Evolutionary conservation across 2,888 invertebrate species (phyloP).

Genomic region (Ophonus ardosiacus): DNA sequence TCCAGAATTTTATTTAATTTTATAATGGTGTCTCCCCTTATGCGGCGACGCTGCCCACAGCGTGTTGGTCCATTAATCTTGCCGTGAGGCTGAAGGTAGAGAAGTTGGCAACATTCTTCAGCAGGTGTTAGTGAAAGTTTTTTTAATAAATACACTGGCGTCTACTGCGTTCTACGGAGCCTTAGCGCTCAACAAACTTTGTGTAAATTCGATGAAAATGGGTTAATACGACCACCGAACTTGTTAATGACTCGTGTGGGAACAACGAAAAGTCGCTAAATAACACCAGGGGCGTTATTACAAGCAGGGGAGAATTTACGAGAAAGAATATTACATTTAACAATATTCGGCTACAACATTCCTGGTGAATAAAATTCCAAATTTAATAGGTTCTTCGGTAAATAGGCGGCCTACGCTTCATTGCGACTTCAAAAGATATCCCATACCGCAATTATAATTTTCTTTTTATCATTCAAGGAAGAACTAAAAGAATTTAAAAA

Average conservation of each 20-base stretch:
- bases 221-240: conserved; percentile 47
- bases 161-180: background rate
- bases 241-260: conserved; percentile 42
- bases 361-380: no score
- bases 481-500: no score
- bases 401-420: no score
- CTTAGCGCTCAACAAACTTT: conserved; percentile 16
- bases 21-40: background rate
- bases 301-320: no score
- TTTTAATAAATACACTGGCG: conserved; percentile 62
- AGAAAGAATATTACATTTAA: no score
- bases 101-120: conserved; percentile 52
- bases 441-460: no score
- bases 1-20: background rate
- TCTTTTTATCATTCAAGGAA: no score
- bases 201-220: conserved; percentile 50
- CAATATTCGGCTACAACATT: no score
- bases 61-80: conserved; percentile 40
- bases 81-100: conserved; percentile 25
- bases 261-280: conserved; percentile 29
- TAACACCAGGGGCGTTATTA: no score
- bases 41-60: conserved; percentile 5
- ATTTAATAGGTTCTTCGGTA: no score
- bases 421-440: no score
- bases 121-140: conserved; percentile 62